A percentile compares a stretch with the other conserved stretches of the same genome.
phyloP scores from a whole-genome alignment of 2,113 vertebrate species.

The Tringa solitaria region DNA sequence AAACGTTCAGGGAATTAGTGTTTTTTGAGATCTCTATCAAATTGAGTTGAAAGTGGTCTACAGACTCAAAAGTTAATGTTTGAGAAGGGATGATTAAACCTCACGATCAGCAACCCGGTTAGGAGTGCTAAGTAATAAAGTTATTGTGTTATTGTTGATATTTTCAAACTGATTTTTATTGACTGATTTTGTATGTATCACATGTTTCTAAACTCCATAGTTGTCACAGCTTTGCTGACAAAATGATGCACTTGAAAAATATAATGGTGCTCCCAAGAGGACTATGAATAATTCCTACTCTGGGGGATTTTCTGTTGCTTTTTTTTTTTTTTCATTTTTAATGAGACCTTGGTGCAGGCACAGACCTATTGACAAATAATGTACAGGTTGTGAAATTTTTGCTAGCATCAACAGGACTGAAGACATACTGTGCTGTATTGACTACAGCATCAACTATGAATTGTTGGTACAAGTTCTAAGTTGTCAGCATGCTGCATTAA shows the following conservation, averaged over 20 bases:
- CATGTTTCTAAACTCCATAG: neutral
- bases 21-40: neutral
- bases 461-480: neutral
- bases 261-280: neutral
- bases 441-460: neutral
- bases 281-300: neutral
- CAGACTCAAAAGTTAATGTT: neutral
- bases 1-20: neutral
- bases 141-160: neutral
- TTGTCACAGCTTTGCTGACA: neutral
- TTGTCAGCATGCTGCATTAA: neutral
- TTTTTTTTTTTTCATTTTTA: neutral
- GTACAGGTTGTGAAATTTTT: neutral
- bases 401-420: neutral
- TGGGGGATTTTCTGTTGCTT: too few relatives aligned
- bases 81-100: neutral
- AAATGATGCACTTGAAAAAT: neutral
- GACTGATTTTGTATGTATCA: neutral
- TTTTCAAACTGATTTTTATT: conserved; percentile 2
- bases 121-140: neutral
- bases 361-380: neutral
- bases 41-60: neutral
- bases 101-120: neutral
- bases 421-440: neutral
- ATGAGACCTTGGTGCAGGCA: neutral